These are phyloP conservation scores for Ypsolopha sequella DNA, from an alignment of 2,888 invertebrate genomes.

Conservation along the genomic window DNA sequence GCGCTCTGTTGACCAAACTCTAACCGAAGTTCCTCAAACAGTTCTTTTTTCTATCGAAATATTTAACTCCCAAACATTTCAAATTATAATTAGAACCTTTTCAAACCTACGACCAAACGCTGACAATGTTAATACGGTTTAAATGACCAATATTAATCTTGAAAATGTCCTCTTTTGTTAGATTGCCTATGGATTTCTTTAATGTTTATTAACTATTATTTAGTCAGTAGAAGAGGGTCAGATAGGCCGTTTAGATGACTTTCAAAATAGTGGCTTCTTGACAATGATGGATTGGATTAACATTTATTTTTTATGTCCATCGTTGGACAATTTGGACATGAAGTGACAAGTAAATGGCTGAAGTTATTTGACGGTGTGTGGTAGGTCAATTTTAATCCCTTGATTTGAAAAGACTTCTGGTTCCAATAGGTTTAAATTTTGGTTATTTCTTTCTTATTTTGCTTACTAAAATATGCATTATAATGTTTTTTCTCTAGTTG, in stretches of 20 bases:
- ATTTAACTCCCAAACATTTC: conserved; percentile 64
- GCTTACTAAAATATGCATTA: no score
- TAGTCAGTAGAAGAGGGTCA: conserved; percentile 7
- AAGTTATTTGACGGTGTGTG: conserved; percentile 9
- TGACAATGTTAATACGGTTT: conserved; percentile 39
- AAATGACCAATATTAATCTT: conserved; percentile 62
- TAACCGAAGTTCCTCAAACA: conserved; percentile 54
- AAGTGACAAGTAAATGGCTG: conserved; percentile 10
- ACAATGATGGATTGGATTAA: conserved; percentile 35
- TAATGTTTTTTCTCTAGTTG: no score
- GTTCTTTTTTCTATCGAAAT: conserved; percentile 60
- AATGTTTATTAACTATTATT: conserved; percentile 17
- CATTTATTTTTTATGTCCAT: conserved; percentile 14
- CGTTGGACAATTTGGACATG: conserved; percentile 11
- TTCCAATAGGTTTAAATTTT: conserved; percentile 4
- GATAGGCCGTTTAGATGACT: conserved; percentile 17
- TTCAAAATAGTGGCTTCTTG: conserved; percentile 23
- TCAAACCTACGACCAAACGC: conserved; percentile 19
- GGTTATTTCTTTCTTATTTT: neutral
- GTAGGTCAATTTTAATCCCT: conserved; percentile 15
- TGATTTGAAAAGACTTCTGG: conserved; percentile 4
- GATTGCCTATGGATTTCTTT: conserved; percentile 31
- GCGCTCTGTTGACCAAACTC: conserved; percentile 55
- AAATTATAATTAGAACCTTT: conserved; percentile 65
- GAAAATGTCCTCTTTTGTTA: conserved; percentile 49